These are phyloP conservation scores for Andrena bicolor DNA, from an alignment of 2,888 invertebrate species.

Conservation along the genomic window DNA sequence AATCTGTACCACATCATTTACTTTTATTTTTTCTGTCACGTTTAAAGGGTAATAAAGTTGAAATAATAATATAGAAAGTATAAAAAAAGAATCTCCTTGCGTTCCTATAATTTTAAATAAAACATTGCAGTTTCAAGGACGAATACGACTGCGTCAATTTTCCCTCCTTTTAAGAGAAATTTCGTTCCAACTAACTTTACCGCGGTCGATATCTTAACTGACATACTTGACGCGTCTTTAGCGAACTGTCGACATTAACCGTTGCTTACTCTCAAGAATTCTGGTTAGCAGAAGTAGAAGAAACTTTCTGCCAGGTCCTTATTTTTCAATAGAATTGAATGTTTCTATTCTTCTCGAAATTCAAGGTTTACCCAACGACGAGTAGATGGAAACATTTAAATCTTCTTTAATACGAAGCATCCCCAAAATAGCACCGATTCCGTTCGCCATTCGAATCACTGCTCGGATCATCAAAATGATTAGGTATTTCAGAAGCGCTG, in stretches of 20 bases:
- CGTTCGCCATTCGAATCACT: background rate
- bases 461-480: background rate
- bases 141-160: conserved; percentile 3
- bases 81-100: conserved; percentile 1
- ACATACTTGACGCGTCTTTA: background rate
- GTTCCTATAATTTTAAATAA: background rate
- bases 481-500: background rate
- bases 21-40: too few species aligned
- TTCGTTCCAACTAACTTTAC: too few species aligned
- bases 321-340: background rate
- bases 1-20: too few species aligned
- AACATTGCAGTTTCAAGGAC: too few species aligned
- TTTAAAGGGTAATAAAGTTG: too few species aligned
- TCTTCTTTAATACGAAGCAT: background rate
- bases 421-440: background rate
- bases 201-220: background rate
- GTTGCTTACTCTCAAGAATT: background rate
- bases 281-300: background rate
- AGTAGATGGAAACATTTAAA: background rate
- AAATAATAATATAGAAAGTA: too few species aligned
- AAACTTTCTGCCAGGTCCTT: background rate
- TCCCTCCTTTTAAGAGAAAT: background rate
- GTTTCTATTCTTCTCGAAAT: too few species aligned
- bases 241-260: background rate
- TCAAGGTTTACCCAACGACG: too few species aligned